Percentiles rank a stretch among this genome's conserved stretches.
Conservation (phyloP, 2,888 invertebrate genomes). For the Leptogaster cylindrica region DNA sequence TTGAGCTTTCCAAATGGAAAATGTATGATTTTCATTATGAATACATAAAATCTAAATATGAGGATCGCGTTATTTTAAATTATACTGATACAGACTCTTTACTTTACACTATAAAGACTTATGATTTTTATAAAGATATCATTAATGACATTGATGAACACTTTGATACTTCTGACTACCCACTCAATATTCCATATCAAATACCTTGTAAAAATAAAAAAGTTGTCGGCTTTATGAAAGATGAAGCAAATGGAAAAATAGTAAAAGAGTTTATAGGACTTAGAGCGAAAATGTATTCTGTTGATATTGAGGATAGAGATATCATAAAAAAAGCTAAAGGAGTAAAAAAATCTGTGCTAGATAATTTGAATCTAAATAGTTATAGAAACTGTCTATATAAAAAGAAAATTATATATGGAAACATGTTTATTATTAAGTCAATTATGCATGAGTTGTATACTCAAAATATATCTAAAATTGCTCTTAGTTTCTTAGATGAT, state of each 20-base stretch:
- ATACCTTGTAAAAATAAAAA: constrained; percentile 48
- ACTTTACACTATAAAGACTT: constrained; percentile 41
- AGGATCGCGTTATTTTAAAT: constrained; percentile 5
- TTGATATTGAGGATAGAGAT: constrained; percentile 5
- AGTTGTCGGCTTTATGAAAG: constrained; percentile 46
- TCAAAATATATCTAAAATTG: no score
- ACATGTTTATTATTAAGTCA: no score
- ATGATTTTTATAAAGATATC: constrained; percentile 46
- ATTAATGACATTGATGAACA: constrained; percentile 28
- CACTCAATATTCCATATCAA: constrained; percentile 49
- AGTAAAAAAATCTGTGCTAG: no score
- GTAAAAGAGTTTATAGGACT: constrained; percentile 44
- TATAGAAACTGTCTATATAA: no score
- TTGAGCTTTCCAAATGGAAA: constrained; percentile 45
- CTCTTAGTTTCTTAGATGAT: no score
- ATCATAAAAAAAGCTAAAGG: constrained; percentile 40
- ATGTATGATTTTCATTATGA: constrained; percentile 47
- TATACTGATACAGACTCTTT: constrained; percentile 42
- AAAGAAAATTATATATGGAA: no score
- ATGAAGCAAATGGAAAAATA: constrained; percentile 42
- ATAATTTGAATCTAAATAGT: no score
- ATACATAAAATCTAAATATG: constrained; percentile 41
- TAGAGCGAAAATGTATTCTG: constrained; percentile 43
- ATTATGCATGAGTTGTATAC: no score
- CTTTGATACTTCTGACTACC: constrained; percentile 55